Percentiles rank a stretch among this genome's conserved stretches.
Conservation (phyloP, 2,797 vertebrate genomes). For the Hylomyscus alleni region DNA sequence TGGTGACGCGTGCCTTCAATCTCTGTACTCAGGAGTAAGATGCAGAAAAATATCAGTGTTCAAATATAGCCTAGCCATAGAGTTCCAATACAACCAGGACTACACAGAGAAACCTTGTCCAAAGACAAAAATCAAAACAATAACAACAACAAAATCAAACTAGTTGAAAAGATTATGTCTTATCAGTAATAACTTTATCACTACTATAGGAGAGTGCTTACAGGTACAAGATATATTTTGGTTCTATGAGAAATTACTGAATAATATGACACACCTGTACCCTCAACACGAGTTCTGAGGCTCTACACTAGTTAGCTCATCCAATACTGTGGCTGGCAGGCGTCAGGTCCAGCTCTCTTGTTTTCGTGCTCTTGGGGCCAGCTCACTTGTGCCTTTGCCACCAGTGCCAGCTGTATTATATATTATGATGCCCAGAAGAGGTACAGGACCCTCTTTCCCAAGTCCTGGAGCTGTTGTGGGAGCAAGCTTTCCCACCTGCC, state of each 20-base stretch:
- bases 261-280: neutral
- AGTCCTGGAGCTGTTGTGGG: neutral
- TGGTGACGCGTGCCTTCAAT: neutral
- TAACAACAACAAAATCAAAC: neutral
- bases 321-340: neutral
- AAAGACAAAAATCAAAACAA: neutral
- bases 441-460: neutral
- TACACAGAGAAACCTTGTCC: neutral
- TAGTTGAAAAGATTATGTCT: neutral
- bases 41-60: neutral
- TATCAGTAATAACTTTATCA: slow-evolving; percentile 48
- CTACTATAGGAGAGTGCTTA: neutral
- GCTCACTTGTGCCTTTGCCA: neutral
- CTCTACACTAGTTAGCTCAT: neutral
- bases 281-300: neutral
- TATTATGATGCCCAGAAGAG: neutral
- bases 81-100: neutral
- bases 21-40: neutral
- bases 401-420: neutral
- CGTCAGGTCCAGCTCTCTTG: neutral
- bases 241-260: neutral
- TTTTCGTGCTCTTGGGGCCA: neutral
- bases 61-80: neutral
- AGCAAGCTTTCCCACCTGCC: neutral
- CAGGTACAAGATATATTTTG: neutral